Evolutionary conservation across 2,888 invertebrate species (phyloP).

Genomic region (Eilema griseolum): DNA sequence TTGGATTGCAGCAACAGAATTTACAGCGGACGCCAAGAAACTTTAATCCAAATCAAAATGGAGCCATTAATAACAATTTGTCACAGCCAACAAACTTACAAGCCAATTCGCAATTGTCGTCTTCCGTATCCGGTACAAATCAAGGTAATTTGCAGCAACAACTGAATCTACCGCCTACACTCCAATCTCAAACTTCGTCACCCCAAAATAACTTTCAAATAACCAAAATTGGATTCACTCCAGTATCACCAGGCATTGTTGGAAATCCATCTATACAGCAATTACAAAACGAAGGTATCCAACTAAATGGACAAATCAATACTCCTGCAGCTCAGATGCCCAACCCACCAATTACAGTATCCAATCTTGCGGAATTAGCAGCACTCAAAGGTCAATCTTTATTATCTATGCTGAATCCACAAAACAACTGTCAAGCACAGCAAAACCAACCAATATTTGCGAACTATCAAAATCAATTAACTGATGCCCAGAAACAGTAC

Average conservation of each 20-base stretch:
- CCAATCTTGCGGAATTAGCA: slow-evolving; percentile 40
- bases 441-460: slow-evolving; percentile 34
- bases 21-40: slow-evolving; percentile 38
- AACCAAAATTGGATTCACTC: slow-evolving; percentile 36
- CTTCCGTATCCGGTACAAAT: slow-evolving; percentile 38
- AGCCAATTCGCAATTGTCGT: slow-evolving; percentile 40
- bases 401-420: slow-evolving; percentile 40
- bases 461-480: slow-evolving; percentile 44
- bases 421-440: slow-evolving; percentile 36
- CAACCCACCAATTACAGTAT: slow-evolving; percentile 23
- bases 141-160: slow-evolving; percentile 51
- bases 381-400: slow-evolving; percentile 42
- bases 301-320: slow-evolving; percentile 27
- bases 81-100: slow-evolving; percentile 34
- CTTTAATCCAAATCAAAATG: slow-evolving; percentile 43
- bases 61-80: slow-evolving; percentile 41
- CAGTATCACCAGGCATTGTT: slow-evolving; percentile 22
- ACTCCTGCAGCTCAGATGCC: not conserved
- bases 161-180: slow-evolving; percentile 45
- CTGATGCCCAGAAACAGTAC: slow-evolving; percentile 47
- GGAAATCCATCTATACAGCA: slow-evolving; percentile 24
- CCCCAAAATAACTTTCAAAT: slow-evolving; percentile 37
- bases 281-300: slow-evolving; percentile 23
- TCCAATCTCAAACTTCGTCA: slow-evolving; percentile 30
- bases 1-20: slow-evolving; percentile 42